These are phyloP conservation scores for Heliornis fulica DNA, from an alignment of 2,113 vertebrate species.

Conservation along the genomic window DNA sequence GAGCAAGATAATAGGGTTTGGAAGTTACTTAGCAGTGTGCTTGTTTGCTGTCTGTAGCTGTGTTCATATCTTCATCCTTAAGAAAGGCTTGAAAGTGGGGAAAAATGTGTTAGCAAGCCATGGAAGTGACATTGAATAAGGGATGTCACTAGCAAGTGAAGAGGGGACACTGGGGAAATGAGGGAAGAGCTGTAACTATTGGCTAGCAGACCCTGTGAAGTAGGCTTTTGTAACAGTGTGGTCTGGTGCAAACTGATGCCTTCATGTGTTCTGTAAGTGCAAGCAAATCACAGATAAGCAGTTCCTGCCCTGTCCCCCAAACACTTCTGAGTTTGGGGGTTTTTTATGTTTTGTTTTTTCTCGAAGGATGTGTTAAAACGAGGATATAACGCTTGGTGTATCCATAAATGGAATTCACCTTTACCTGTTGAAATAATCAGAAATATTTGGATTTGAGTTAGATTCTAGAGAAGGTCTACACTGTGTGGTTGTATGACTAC, in stretches of 20 bases:
- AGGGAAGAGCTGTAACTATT: background rate
- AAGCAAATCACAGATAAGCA: too few species aligned
- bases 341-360: too few species aligned
- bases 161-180: background rate
- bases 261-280: background rate
- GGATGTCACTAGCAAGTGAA: background rate
- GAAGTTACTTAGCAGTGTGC: background rate
- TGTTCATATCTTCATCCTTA: background rate
- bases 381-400: background rate
- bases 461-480: background rate
- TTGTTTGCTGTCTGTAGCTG: background rate
- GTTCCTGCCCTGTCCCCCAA: background rate
- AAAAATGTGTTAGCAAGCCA: background rate
- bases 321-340: too few species aligned
- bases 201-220: background rate
- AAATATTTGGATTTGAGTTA: background rate
- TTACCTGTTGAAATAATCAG: background rate
- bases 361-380: background rate
- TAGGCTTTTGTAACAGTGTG: background rate
- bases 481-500: background rate
- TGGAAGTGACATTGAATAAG: background rate
- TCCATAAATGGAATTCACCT: too few species aligned
- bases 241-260: background rate
- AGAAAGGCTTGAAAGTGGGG: background rate
- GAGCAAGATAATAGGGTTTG: background rate